Conservation (phyloP, 2,113 vertebrate genomes). For the Cynopterus brachyotis region DNA sequence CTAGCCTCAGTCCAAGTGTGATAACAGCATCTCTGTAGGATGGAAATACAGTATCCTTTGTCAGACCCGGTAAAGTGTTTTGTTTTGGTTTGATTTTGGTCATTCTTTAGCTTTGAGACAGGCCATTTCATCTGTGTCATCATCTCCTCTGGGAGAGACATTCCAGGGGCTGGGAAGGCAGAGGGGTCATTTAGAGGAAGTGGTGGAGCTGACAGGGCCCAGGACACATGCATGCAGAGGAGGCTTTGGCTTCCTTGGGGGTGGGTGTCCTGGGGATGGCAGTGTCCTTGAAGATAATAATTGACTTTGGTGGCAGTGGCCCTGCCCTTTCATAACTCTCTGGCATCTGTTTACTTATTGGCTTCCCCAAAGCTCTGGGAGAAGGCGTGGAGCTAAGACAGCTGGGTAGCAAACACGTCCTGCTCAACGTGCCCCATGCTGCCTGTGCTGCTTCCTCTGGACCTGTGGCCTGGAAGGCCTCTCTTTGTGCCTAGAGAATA, state of each 20-base stretch:
- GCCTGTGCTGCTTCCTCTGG: not conserved
- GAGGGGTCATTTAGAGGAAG: not conserved
- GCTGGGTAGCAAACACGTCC: not conserved
- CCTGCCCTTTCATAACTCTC: not conserved
- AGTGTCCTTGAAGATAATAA: not conserved
- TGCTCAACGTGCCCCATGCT: rapidly evolving
- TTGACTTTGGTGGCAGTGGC: not conserved
- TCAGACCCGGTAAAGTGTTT: not conserved
- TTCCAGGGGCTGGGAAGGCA: not conserved
- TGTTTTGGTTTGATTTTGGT: not conserved
- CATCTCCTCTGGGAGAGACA: not conserved
- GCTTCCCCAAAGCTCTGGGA: not conserved
- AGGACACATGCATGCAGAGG: not conserved
- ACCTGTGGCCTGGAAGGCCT: too few relatives aligned
- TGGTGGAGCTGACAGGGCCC: not conserved
- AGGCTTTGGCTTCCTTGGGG: too few relatives aligned
- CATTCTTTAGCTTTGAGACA: not conserved
- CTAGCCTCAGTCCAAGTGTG: not conserved
- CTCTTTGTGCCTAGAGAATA: not conserved
- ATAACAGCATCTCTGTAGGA: not conserved
- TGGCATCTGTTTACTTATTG: rapidly evolving
- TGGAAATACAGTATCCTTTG: not conserved
- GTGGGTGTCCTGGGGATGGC: rapidly evolving
- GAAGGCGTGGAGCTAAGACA: not conserved
- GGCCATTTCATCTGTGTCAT: not conserved